Evolutionary conservation across 2,888 invertebrate genomes (phyloP), one percentile per base, ranked within the genome.

Genomic region (Operophtera brumata): DNA sequence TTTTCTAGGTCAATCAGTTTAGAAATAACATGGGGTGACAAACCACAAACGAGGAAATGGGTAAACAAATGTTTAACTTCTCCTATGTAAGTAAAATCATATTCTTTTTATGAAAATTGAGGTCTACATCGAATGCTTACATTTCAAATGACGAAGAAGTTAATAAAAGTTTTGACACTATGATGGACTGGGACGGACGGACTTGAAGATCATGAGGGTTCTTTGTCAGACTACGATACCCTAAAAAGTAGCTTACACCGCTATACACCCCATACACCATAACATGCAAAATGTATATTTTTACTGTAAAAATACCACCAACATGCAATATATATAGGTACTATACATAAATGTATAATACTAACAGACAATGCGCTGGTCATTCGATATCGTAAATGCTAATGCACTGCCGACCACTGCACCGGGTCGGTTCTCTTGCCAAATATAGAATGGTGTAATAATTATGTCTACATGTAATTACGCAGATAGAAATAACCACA

Each of bases 351-450:
- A 35, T 9, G 20, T 40, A 11, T 41, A 25, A 30, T 43, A 47
- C 26, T 20, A 39, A 37, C 39, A 43, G 43, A 35, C 39, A 47
- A 39, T 43, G 44, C 47, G 34, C 30, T 34, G 47, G 35, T 40
- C 13, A 40, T 54, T 54, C 14, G 13, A 47, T 47, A 53, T 43
- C 47, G 42, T 47, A 39, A 53, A 48, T 53, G 53, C 47, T 53
- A 47, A 53, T 47, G 36, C 36, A 13, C 28, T 28, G 12, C 34
- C 37, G 30, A 36, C 36, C 35, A 52, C 47, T 42, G 26, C 35
- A 52, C 47, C 37, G 26, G 42, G n/a, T 34, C 32, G 32, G 13
- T 47, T 43, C 40, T 54, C 45, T 37, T 54, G 54, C 54, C 54
- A 44, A 54, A 48, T 44, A 34, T 40, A n/a, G 28, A 48, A 39